A percentile compares a stretch with the other conserved stretches of the same genome.
Conservation (phyloP, 1,140 invertebrate genomes). For the Proctacanthus coquilletti region DNA sequence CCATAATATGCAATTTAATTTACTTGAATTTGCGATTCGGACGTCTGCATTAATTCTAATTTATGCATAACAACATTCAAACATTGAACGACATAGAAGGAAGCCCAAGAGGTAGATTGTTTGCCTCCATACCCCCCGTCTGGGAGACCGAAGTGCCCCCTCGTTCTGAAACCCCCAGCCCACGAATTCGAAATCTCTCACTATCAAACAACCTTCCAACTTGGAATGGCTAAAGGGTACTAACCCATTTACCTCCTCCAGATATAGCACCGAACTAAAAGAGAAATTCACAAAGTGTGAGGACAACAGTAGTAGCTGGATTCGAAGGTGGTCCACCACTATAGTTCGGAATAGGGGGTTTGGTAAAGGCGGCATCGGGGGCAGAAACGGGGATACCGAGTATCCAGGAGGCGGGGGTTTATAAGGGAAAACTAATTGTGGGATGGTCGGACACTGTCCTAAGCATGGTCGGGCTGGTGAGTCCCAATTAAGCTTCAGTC, state of each 20-base stretch:
- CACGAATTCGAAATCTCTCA: too few relatives aligned
- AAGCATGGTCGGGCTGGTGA: conserved; percentile 3
- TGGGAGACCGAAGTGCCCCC: too few relatives aligned
- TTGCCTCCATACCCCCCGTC: too few relatives aligned
- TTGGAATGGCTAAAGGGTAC: too few relatives aligned
- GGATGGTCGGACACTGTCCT: conserved; percentile 4
- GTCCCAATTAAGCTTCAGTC: conserved; percentile 5
- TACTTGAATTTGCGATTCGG: conserved; percentile 6
- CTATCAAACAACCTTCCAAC: too few relatives aligned
- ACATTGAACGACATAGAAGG: conserved; percentile 5
- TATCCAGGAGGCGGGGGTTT: background rate
- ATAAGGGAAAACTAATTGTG: background rate
- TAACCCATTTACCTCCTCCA: too few relatives aligned
- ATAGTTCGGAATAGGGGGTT: background rate
- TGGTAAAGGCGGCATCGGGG: background rate
- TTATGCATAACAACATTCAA: conserved; percentile 6
- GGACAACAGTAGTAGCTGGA: too few relatives aligned
- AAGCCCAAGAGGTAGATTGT: too few relatives aligned
- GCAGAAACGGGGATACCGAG: background rate
- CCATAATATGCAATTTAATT: conserved; percentile 6
- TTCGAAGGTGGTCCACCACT: too few relatives aligned
- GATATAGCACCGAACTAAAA: too few relatives aligned
- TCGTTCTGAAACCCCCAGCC: too few relatives aligned
- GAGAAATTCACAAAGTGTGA: too few relatives aligned
- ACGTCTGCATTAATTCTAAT: conserved; percentile 6